Evolutionary conservation across 1,140 invertebrate species (phyloP), one percentile per base, ranked within the genome.

Genomic region (Lepidurus apus): DNA sequence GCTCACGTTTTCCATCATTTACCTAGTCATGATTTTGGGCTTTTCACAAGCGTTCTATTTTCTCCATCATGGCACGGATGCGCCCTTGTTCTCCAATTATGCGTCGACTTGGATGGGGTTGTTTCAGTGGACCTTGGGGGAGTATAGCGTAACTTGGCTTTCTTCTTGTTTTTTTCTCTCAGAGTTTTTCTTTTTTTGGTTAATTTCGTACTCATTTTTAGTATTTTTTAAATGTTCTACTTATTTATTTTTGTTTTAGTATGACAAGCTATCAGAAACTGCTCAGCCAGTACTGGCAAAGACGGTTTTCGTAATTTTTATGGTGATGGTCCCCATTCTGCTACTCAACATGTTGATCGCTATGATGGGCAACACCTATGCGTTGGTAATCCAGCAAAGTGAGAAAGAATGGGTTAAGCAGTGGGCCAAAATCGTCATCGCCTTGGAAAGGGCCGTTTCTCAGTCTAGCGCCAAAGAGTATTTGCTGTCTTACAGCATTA

Each of bases 331-430:
- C 78, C 97, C 97, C 0, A 97, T 99, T 82, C 87, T 99, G 21
- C 87, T 99, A 81, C 89, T 98, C 6, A 99, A 99, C 90, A 88
- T 99, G 95, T 89, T 99, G 83, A 98, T 98, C 81, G 97, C 97
- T 79, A 98, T 98, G 96, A 98, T 99, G 96, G 96, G 95, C 78
- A 98, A 98, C 85, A 98, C 96, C 0, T 99, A 98, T 84, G 96
- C 97, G 5, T 93, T 98, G 81, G 95, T 99, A 75, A 99, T 98
- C 79, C 93, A 96, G 84, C 95, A 97, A 84, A 98, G 96, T 74
- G 97, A 99, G 85, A 98, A 98, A 85, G 97, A 99, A 85, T 99
- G 95, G 93, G 92, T 98, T 84, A 98, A 98, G 87, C 97, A 97
- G 92, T 99, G 97, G 95, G 97, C 97, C 0, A 98, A 99, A 86